Base-by-base conservation (phyloP, 1,140 invertebrate species). In the Chrysopa pallens region DNA sequence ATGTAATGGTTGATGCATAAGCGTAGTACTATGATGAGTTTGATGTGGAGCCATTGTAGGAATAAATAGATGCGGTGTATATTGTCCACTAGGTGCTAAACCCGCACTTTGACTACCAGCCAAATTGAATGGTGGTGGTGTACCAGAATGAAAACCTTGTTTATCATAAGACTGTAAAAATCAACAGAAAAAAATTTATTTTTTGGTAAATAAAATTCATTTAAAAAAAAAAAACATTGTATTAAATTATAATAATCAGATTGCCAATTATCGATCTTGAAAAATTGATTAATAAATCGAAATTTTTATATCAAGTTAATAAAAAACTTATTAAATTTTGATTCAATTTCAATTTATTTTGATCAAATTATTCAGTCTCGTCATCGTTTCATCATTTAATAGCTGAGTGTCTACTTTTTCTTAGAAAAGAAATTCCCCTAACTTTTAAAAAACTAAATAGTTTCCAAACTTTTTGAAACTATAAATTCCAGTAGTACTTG, bases 111-210 rank as follows among this genome's bases (percentile, higher is more conserved):
- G 80, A 35, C 77, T 76, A 28, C 76, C 68, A 44, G 55, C 46
- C 7, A 55, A 56, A 42, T 75, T 76, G 58, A 84, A 86, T 29
- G 84, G 82, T 27, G 82, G 83, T 17, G 84, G 83, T 31, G 83
- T 86, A 41, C 77, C 80, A 38, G 80, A 81, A 59, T 84, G 82
- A 64, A 84, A 85, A 53, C 76, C 78, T 58, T 82, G 79, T 64
- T 87, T 87, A 46, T 87, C 83, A 58, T 84, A 86, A 4, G 80
- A 82, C 82, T 87, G 59, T 13, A 69, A 64, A 47, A 52, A 50
- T 39, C 33, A 38, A 43, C 12, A 8, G 33, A 40, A 13, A 33
- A n/a, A 38, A 46, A 23, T 38, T 43, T 36, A 33, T n/a, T n/a
- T n/a, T n/a, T n/a, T n/a, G n/a, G n/a, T 43, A 39, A 37, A 28